These are phyloP conservation scores for Parapristionchus giblindavisi DNA, from an alignment of 2,888 invertebrate species.

Conservation along the genomic window DNA sequence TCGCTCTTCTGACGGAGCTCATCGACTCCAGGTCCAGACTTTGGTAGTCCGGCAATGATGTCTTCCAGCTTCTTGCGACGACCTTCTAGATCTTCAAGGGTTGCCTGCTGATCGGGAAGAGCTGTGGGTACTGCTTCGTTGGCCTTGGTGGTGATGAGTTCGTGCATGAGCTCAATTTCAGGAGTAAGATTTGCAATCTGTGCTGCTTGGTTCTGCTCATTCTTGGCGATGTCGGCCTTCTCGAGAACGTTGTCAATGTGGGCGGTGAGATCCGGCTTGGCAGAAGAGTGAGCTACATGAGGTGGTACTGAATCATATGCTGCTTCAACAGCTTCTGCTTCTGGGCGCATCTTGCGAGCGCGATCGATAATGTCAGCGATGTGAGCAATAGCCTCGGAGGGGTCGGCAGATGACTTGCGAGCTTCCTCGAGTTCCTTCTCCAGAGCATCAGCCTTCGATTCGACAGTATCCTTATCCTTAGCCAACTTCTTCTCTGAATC, in stretches of 20 bases:
- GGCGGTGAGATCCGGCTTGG: neutral
- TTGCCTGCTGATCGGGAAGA: neutral
- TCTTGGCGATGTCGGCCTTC: neutral
- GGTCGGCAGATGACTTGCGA: neutral
- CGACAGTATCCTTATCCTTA: conserved; percentile 8
- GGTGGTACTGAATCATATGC: neutral
- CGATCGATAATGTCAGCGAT: conserved; percentile 17
- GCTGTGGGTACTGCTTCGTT: neutral
- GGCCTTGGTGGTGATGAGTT: neutral
- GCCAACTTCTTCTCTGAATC: conserved; percentile 27
- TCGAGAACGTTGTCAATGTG: neutral
- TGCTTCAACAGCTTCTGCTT: neutral
- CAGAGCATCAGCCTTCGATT: neutral
- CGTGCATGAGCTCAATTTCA: neutral
- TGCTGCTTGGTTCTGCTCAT: neutral
- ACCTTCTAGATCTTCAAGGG: neutral
- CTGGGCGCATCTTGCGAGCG: conserved; percentile 1
- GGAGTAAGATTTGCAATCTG: neutral
- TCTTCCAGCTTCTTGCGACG: conserved; percentile 45
- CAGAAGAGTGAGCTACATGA: neutral
- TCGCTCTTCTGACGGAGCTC: conserved; percentile 39
- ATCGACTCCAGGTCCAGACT: conserved; percentile 39
- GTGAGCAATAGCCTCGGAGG: neutral
- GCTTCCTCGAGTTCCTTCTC: conserved; percentile 31
- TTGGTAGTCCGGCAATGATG: conserved; percentile 40